Base-by-base conservation (phyloP, 2,113 vertebrate genomes). In the Kryptolebias marmoratus region DNA sequence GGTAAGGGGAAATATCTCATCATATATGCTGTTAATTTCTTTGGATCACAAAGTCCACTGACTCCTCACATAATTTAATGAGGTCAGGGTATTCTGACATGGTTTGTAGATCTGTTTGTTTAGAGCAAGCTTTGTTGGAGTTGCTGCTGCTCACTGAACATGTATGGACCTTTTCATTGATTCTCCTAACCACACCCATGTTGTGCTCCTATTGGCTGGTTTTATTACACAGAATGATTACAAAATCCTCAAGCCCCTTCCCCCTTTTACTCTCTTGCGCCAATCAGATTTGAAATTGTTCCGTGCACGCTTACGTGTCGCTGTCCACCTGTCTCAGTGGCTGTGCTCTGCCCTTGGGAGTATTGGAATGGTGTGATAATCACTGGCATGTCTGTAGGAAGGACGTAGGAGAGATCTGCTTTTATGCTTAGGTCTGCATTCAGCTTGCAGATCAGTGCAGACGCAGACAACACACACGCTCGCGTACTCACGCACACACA, bases 351-450 rank as follows among this genome's bases (percentile, higher is more conserved):
- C 56, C 88, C 89, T 84, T 82, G 81, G 39, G 48, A 67, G 59
- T 65, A 54, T 8, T 67, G 52, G 79, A 68, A 75, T 63, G n/a
- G 66, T 68, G 60, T 77, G 49, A 66, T 90, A 90, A 92, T 92
- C 86, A 87, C 82, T 82, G 81, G 75, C 66, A 54, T 27, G 71
- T 73, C 77, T 82, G 68, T 73, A 58, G 82, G 65, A 86, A 88
- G 89, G 85, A 85, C 83, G 72, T 73, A 44, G 61, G 59, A 80
- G 70, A 87, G 86, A 89, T 82, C 88, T 87, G 71, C 85, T 92
- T 92, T 91, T 84, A 83, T 91, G 93, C 92, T 93, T 92, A 90
- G 88, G 77, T 91, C 82, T 88, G 92, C 90, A 91, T 68, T 86
- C 87, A 81, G 84, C 80, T 48, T 48, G 64, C 80, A 73, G 78